Percentiles rank a stretch among this genome's conserved stretches.
Evolutionary conservation across 2,888 invertebrate genomes (phyloP).

Genomic region (Agapetus fuscipes): DNA sequence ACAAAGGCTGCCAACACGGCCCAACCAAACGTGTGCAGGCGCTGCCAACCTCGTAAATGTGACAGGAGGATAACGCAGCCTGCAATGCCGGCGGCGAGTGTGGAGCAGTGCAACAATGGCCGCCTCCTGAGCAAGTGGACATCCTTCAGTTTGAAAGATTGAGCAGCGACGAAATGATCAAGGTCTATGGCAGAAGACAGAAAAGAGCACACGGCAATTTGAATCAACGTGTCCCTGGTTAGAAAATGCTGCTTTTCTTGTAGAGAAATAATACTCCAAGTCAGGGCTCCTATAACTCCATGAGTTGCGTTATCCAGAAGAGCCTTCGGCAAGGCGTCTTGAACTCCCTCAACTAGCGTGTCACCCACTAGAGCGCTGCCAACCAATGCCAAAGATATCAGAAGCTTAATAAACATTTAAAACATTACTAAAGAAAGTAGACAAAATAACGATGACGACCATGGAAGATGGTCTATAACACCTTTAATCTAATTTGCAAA

Average conservation of each 20-base stretch:
- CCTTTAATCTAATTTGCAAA: too few relatives aligned
- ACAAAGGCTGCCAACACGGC: conserved; percentile 53
- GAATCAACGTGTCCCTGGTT: conserved; percentile 31
- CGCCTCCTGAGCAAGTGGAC: conserved; percentile 50
- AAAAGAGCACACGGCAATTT: conserved; percentile 44
- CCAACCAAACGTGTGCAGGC: conserved; percentile 35
- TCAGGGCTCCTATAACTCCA: conserved; percentile 50
- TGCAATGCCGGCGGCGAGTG: conserved; percentile 40
- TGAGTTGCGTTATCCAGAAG: conserved; percentile 56
- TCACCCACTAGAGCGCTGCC: conserved; percentile 30
- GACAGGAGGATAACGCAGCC: conserved; percentile 31
- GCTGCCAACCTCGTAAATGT: conserved; percentile 26
- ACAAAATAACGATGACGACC: too few relatives aligned
- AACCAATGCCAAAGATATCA: too few relatives aligned
- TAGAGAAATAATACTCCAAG: conserved; percentile 47
- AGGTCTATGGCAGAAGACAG: conserved; percentile 55
- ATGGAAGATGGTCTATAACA: too few relatives aligned
- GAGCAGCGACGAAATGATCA: conserved; percentile 58
- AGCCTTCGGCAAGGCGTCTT: conserved; percentile 34
- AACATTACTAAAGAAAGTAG: too few relatives aligned
- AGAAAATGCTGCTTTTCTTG: too few relatives aligned
- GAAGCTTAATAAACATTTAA: too few relatives aligned
- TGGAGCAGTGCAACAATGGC: conserved; percentile 61
- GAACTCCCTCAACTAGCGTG: conserved; percentile 30
- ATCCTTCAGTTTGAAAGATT: conserved; percentile 50